Percentiles rank a stretch among this genome's conserved stretches.
Conservation (phyloP, 2,888 invertebrate genomes). For the Agonum fuliginosum region DNA sequence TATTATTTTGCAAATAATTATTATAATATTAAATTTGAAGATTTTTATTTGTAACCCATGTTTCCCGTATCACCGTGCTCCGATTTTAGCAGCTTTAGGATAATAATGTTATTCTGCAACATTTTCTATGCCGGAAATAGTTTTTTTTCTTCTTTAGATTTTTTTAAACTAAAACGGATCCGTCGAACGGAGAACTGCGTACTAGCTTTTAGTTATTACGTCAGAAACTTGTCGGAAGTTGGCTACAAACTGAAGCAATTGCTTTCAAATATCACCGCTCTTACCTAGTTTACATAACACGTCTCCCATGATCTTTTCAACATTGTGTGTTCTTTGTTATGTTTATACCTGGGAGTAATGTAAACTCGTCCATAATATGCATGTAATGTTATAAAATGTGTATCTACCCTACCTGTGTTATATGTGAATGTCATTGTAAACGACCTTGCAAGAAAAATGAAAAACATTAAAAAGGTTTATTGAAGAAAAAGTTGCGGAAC, state of each 20-base stretch:
- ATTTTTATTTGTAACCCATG: too few species aligned
- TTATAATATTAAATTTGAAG: too few species aligned
- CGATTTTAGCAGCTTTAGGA: too few species aligned
- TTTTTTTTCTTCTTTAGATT: too few species aligned
- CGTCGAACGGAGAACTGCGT: too few species aligned
- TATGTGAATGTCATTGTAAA: not conserved
- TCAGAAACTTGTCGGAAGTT: conserved; percentile 29
- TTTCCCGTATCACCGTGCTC: too few species aligned
- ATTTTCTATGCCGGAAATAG: too few species aligned
- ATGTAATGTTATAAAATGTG: not conserved
- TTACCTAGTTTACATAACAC: conserved; percentile 6
- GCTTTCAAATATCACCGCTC: conserved; percentile 24
- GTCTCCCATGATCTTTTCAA: not conserved
- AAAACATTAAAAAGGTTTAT: not conserved
- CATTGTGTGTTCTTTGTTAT: not conserved
- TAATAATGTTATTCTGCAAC: too few species aligned
- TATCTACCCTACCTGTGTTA: not conserved
- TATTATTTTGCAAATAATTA: too few species aligned
- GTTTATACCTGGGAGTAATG: not conserved
- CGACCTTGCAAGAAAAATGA: not conserved
- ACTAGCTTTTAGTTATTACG: conserved; percentile 3
- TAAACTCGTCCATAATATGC: not conserved
- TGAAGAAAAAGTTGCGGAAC: conserved; percentile 22
- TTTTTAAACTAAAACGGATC: too few species aligned
- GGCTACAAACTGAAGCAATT: not conserved